phyloP scores from a whole-genome alignment of 2,113 vertebrate species.

The Gallinago undulata region DNA sequence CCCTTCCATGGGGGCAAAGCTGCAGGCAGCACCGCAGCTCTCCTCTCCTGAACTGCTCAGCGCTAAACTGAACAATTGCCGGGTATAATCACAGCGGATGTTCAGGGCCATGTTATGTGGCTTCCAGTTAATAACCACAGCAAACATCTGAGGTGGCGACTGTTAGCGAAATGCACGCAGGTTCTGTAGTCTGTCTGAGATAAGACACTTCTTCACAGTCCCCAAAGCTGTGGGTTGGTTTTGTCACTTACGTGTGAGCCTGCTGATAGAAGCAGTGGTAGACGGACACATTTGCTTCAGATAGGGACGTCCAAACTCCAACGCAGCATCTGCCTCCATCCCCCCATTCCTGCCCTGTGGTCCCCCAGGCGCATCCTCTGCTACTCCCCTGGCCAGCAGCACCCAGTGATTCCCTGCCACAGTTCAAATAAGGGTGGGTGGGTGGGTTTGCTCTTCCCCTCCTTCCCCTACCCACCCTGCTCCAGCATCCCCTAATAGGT shows the following conservation, averaged over 20 bases:
- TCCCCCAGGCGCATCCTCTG: not conserved
- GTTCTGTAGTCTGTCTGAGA: not conserved
- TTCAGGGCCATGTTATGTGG: not conserved
- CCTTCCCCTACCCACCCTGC: not conserved
- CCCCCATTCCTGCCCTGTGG: fast-evolving
- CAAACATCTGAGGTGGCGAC: not conserved
- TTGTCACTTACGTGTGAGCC: not conserved
- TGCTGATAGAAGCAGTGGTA: not conserved
- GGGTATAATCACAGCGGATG: not conserved
- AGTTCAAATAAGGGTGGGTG: not conserved
- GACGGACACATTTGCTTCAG: not conserved
- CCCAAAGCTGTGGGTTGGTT: not conserved
- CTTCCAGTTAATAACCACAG: not conserved
- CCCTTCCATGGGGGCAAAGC: fast-evolving
- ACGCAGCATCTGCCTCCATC: not conserved
- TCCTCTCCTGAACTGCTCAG: not conserved
- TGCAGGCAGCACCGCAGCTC: not conserved
- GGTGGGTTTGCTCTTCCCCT: not conserved
- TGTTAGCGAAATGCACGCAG: not conserved
- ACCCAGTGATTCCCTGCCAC: not conserved
- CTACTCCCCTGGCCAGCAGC: not conserved
- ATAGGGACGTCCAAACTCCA: not conserved
- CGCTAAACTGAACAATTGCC: fast-evolving
- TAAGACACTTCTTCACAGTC: not conserved
- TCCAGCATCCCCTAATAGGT: not conserved